Evolutionary conservation across 2,797 vertebrate species (phyloP).

Genomic region (Rhinichthys osculus): DNA sequence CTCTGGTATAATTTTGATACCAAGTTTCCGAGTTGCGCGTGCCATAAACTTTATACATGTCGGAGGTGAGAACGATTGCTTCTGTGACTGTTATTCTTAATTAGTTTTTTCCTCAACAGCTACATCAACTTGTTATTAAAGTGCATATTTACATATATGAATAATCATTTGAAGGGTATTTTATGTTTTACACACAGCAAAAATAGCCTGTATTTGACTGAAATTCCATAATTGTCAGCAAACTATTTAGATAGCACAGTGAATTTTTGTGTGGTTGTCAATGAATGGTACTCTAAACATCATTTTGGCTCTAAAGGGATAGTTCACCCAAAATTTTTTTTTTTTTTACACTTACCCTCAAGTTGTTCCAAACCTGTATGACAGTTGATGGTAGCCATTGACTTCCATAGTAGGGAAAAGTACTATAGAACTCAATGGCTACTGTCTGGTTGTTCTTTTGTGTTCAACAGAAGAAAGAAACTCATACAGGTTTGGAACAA

Average conservation of each 20-base stretch:
- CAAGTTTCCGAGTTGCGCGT: background rate
- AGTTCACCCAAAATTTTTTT: accelerated
- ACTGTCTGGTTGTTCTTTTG: no score
- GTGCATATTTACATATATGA: background rate
- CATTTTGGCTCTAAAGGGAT: background rate
- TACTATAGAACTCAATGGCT: no score
- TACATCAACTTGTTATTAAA: background rate
- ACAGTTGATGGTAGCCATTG: no score
- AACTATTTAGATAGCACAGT: background rate
- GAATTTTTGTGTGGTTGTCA: background rate
- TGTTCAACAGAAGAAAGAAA: no score
- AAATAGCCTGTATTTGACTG: background rate
- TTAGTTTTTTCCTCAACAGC: background rate
- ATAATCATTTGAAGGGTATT: background rate
- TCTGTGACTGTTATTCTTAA: background rate
- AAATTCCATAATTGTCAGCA: background rate
- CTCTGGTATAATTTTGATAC: background rate
- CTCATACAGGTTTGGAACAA: no score
- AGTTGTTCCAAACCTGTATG: no score
- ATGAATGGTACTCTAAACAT: background rate
- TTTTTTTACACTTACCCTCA: no score
- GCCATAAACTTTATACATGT: background rate
- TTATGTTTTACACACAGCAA: background rate
- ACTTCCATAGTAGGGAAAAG: no score
- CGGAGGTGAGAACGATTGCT: accelerated